A percentile compares a stretch with the other conserved stretches of the same genome.
Evolutionary conservation across 2,888 invertebrate genomes (phyloP).

Genomic region (Oithona nana): DNA sequence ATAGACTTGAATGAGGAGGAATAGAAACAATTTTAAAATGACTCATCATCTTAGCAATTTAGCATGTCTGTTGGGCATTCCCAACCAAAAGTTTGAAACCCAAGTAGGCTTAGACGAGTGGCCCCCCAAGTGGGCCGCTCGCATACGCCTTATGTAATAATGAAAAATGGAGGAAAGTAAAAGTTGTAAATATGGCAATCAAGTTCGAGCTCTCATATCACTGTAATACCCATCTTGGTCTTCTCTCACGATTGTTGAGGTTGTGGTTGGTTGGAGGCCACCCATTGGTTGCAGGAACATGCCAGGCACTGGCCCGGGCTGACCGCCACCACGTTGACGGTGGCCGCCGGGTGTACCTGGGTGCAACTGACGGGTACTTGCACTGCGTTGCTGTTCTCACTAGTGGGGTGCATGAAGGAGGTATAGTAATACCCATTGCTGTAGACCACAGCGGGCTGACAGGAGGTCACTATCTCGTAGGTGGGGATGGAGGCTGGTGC

Average conservation of each 20-base stretch:
- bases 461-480: conserved; percentile 16
- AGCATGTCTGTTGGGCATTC: too few species aligned
- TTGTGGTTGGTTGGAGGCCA: not conserved
- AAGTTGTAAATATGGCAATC: not conserved
- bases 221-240: not conserved
- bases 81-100: too few species aligned
- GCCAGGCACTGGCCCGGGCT: not conserved
- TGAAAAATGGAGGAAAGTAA: not conserved
- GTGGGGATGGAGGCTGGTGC: conserved; percentile 7
- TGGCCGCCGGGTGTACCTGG: not conserved
- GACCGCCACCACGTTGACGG: not conserved
- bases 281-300: not conserved
- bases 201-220: not conserved
- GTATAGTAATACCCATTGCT: conserved; percentile 21
- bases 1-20: too few species aligned
- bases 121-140: too few species aligned
- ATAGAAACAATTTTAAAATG: too few species aligned
- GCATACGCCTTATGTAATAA: too few species aligned
- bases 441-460: conserved; percentile 22
- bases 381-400: too few species aligned
- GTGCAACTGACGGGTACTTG: not conserved
- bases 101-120: too few species aligned
- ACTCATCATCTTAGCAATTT: too few species aligned
- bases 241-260: not conserved
- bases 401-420: not conserved